phyloP scores from a whole-genome alignment of 2,113 vertebrate genomes.

The Notechis scutatus region DNA sequence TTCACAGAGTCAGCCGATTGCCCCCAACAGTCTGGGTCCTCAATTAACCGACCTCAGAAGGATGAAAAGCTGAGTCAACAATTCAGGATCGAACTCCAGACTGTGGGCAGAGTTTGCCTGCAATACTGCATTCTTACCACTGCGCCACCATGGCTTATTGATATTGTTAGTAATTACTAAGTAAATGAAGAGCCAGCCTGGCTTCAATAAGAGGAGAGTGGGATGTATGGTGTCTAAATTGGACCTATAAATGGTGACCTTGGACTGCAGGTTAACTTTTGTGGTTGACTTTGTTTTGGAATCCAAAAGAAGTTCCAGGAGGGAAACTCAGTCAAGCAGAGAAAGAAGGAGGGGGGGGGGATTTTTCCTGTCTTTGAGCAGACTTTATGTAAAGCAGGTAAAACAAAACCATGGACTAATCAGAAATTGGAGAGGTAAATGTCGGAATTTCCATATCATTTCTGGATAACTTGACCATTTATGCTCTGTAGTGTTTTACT shows the following conservation, averaged over 20 bases:
- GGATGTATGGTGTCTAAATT: no score
- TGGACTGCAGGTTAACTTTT: not conserved
- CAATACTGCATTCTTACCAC: no score
- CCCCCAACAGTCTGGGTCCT: no score
- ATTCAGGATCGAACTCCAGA: no score
- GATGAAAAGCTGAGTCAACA: no score
- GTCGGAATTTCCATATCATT: not conserved
- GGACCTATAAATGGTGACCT: not conserved
- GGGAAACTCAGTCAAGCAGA: not conserved
- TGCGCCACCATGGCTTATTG: constrained; percentile 27
- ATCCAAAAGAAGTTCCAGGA: not conserved
- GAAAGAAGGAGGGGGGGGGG: not conserved
- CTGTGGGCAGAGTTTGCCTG: no score
- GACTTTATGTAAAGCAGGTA: not conserved
- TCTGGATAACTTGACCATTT: not conserved
- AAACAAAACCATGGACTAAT: not conserved
- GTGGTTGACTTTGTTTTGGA: not conserved
- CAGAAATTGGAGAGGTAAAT: not conserved
- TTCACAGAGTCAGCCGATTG: no score
- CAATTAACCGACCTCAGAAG: no score
- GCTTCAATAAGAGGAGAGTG: no score
- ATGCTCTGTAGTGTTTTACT: not conserved
- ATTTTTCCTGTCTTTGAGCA: not conserved
- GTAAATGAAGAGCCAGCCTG: constrained; percentile 17
- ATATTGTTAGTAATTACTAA: constrained; percentile 48